A percentile compares a stretch with the other conserved stretches of the same genome.
Conservation (phyloP, 2,888 invertebrate species). For the Apamea epomidion region DNA sequence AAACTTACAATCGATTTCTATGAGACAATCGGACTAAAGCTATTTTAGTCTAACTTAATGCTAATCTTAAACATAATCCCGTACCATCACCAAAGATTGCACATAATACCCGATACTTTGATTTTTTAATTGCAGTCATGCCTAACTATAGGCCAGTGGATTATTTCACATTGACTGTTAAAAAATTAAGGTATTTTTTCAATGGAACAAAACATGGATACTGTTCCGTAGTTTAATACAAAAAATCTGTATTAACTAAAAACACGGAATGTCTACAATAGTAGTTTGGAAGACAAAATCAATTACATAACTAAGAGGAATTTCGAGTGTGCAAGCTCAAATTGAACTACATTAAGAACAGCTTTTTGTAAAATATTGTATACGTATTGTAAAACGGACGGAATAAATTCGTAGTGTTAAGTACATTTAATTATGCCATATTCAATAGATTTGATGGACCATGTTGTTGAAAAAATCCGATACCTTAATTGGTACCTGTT, state of each 20-base stretch:
- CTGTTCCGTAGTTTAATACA: conserved; percentile 76
- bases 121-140: conserved; percentile 90
- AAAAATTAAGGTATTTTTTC: conserved; percentile 88
- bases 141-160: conserved; percentile 81
- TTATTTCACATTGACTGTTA: conserved; percentile 85
- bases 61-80: conserved; percentile 86
- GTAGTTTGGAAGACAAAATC: conserved; percentile 85
- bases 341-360: conserved; percentile 66
- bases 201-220: conserved; percentile 79
- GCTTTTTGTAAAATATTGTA: conserved; percentile 55
- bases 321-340: conserved; percentile 69
- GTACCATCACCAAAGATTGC: conserved; percentile 95
- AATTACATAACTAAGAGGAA: conserved; percentile 73
- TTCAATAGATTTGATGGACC: conserved; percentile 65
- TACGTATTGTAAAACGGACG: conserved; percentile 78
- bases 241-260: conserved; percentile 64
- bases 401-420: conserved; percentile 85
- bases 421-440: conserved; percentile 76
- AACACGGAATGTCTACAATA: conserved; percentile 78
- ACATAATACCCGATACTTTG: conserved; percentile 95
- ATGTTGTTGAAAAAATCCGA: conserved; percentile 69
- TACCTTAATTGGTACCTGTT: conserved; percentile 70
- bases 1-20: conserved; percentile 80
- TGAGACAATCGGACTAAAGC: conserved; percentile 76
- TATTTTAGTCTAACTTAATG: conserved; percentile 78